Base-by-base conservation (phyloP, 1,140 invertebrate genomes). In the Condylostylus longicornis region DNA sequence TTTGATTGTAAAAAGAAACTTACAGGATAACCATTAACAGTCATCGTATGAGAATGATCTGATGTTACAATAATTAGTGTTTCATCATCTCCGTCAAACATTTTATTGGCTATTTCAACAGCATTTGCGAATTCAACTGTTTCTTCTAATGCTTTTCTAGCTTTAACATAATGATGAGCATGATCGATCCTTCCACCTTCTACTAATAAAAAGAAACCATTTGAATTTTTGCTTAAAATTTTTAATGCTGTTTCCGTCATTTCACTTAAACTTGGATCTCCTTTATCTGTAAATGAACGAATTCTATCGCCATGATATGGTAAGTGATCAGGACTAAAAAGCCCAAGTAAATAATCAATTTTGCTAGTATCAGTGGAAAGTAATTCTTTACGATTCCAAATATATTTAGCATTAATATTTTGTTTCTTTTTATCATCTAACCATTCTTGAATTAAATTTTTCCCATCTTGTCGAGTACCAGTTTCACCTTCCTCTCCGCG, bases 151-250 rank as follows among this genome's bases (percentile, higher is more conserved):
- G 82, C 80, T 41, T 79, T 66, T 33, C 72, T 73, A 2, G 79
- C 79, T 46, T 78, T 79, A 46, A 79, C 82, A 45, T 75, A 75
- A 46, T 88, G 84, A 59, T 88, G 84, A 3, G 80, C 83, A 51
- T 82, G 79, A 49, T 88, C 83, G 40, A 88, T 89, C 47, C 78
- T 68, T 3, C 81, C 82, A 41, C 83, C 85, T 73, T 93, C 88
- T 5, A 91, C 81, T 49, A 93, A 79, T 9, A 93, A 61, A 52
- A 93, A 87, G 59, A 77, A 93, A 18, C 88, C 88, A 30, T 80
- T 73, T 8, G 75, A 63, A 58, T 84, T 85, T 44, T 78, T 78
- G 18, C 68, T 67, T 6, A 94, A 67, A 30, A 88, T 72, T 32
- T 73, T 68, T 21, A 94, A 74, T 2, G 88, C 87, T 10, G 76